Percentiles rank a stretch among this genome's conserved stretches.
Evolutionary conservation across 2,888 invertebrate genomes (phyloP).

Genomic region (Charanyca ferruginea): DNA sequence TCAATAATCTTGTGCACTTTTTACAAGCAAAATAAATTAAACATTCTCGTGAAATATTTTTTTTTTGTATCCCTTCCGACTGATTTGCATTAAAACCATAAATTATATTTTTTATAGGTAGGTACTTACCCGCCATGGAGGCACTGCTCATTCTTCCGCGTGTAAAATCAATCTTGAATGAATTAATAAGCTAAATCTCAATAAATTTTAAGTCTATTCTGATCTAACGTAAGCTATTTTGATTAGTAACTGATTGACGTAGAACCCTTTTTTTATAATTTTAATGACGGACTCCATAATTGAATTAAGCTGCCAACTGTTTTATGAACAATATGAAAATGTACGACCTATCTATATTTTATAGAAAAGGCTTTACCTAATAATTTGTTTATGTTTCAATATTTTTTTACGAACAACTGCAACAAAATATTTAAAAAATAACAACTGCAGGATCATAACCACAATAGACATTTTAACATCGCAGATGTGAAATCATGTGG

Average conservation of each 20-base stretch:
- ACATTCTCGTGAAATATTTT: slow-evolving; percentile 1
- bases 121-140: slow-evolving; percentile 89
- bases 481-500: background rate
- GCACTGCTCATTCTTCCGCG: slow-evolving; percentile 89
- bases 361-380: background rate
- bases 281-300: slow-evolving; percentile 48
- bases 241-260: slow-evolving; percentile 36
- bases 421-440: background rate
- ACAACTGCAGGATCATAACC: background rate
- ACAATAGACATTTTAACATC: background rate
- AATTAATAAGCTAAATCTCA: slow-evolving; percentile 56
- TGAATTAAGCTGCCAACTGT: slow-evolving; percentile 52
- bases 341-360: background rate
- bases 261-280: slow-evolving; percentile 43
- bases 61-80: no score
- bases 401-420: background rate
- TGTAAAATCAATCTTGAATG: slow-evolving; percentile 88
- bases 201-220: slow-evolving; percentile 41
- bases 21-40: slow-evolving; percentile 1
- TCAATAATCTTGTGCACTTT: background rate
- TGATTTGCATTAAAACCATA: background rate
- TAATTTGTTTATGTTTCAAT: background rate
- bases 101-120: slow-evolving; percentile 28
- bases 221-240: slow-evolving; percentile 44
- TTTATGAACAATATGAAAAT: background rate